Evolutionary conservation across 2,888 invertebrate species (phyloP).

Genomic region (Magallana nippona): DNA sequence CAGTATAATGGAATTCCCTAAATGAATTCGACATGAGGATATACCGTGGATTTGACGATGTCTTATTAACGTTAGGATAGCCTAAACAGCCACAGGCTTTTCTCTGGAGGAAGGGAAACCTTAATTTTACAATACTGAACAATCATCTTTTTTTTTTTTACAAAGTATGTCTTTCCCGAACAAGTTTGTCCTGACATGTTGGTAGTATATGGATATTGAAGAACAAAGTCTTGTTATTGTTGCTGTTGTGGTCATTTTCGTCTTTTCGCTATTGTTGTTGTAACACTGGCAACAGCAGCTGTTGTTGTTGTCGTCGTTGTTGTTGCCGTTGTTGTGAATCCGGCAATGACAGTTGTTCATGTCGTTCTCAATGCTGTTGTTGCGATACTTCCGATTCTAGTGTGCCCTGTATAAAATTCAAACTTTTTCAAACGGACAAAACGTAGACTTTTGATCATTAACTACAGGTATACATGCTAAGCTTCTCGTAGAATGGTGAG

Average conservation of each 20-base stretch:
- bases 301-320: not conserved
- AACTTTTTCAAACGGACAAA: too few species aligned
- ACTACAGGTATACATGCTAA: too few species aligned
- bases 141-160: not conserved
- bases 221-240: constrained; percentile 8
- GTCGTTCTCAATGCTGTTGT: too few species aligned
- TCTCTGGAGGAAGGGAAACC: constrained; percentile 44
- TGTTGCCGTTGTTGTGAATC: too few species aligned
- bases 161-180: constrained; percentile 25
- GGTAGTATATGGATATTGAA: constrained; percentile 18
- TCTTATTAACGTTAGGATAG: constrained; percentile 53
- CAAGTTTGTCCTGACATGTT: constrained; percentile 12
- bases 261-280: not conserved
- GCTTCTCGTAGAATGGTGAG: too few species aligned
- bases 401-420: not conserved
- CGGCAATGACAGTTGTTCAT: too few species aligned
- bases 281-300: not conserved
- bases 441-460: too few species aligned
- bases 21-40: not conserved
- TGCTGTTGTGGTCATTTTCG: not conserved
- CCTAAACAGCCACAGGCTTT: constrained; percentile 54
- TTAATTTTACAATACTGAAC: not conserved
- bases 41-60: constrained; percentile 39
- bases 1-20: too few species aligned
- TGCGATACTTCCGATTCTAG: not conserved